phyloP scores from a whole-genome alignment of 2,113 vertebrate species.

The Pseudorectes ferrugineus region DNA sequence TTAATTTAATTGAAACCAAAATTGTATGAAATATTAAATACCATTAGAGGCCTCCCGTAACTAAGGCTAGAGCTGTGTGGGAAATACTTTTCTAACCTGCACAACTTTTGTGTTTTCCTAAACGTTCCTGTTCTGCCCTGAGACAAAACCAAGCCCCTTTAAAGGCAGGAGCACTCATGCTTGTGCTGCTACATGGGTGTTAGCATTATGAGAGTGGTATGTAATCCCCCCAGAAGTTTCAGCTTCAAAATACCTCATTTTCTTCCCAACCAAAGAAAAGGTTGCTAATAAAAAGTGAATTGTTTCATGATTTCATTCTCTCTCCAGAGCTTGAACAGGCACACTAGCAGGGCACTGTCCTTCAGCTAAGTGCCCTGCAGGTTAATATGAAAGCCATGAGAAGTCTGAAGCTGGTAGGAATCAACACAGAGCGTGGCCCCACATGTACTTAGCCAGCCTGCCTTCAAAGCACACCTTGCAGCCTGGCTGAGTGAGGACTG shows the following conservation, averaged over 20 bases:
- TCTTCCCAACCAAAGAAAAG: background rate
- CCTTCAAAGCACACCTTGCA: background rate
- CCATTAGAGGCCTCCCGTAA: background rate
- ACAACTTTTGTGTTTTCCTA: background rate
- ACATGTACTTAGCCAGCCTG: background rate
- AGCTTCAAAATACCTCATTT: background rate
- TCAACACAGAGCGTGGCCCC: fast-evolving
- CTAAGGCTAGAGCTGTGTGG: background rate
- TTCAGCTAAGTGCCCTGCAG: background rate
- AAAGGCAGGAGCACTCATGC: background rate
- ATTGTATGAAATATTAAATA: conserved; percentile 37
- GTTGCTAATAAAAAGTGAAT: background rate
- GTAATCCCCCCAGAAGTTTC: background rate
- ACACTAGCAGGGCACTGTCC: background rate
- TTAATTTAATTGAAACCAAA: conserved; percentile 51
- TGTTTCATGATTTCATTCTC: background rate
- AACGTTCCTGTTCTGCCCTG: background rate
- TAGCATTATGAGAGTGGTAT: background rate
- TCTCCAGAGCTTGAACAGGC: background rate
- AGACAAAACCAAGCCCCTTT: background rate
- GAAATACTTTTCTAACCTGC: background rate
- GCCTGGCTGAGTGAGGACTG: background rate
- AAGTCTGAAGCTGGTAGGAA: background rate
- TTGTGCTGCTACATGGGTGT: background rate
- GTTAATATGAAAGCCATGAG: background rate